These are phyloP conservation scores for Trichogramma pretiosum DNA, from an alignment of 1,140 invertebrate species.

Conservation along the genomic window DNA sequence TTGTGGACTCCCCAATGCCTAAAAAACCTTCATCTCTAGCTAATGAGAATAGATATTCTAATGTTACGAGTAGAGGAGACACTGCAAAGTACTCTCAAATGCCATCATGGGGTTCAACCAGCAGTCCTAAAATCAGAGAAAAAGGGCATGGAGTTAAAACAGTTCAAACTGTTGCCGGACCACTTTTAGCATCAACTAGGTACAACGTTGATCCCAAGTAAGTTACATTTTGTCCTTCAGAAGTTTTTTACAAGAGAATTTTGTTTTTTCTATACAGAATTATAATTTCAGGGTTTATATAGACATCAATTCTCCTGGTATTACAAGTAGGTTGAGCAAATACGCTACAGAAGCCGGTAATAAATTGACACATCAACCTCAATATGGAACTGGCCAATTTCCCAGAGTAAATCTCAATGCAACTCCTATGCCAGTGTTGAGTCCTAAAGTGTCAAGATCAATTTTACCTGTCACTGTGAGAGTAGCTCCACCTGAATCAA, in stretches of 20 bases:
- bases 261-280: not conserved
- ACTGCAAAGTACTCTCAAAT: too few relatives aligned
- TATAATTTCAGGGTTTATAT: constrained; percentile 32
- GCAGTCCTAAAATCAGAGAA: constrained; percentile 31
- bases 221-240: constrained; percentile 6
- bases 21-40: constrained; percentile 7
- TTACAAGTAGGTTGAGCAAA: constrained; percentile 37
- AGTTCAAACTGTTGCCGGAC: constrained; percentile 35
- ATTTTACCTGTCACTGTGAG: constrained; percentile 35
- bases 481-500: constrained; percentile 34
- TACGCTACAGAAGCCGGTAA: constrained; percentile 37
- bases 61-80: too few relatives aligned
- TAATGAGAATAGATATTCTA: constrained; percentile 18
- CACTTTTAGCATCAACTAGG: constrained; percentile 37
- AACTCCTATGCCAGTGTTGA: constrained; percentile 36
- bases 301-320: constrained; percentile 39
- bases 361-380: constrained; percentile 37
- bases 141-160: constrained; percentile 29
- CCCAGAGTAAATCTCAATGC: constrained; percentile 39
- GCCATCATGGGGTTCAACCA: constrained; percentile 33
- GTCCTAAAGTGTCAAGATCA: constrained; percentile 27
- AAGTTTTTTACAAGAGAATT: not conserved
- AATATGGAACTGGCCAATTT: constrained; percentile 40
- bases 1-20: not conserved
- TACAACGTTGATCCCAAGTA: constrained; percentile 43